Evolutionary conservation across 2,797 vertebrate genomes (phyloP), one percentile per base, ranked within the genome.

Genomic region (Alcedo quadribrachys): DNA sequence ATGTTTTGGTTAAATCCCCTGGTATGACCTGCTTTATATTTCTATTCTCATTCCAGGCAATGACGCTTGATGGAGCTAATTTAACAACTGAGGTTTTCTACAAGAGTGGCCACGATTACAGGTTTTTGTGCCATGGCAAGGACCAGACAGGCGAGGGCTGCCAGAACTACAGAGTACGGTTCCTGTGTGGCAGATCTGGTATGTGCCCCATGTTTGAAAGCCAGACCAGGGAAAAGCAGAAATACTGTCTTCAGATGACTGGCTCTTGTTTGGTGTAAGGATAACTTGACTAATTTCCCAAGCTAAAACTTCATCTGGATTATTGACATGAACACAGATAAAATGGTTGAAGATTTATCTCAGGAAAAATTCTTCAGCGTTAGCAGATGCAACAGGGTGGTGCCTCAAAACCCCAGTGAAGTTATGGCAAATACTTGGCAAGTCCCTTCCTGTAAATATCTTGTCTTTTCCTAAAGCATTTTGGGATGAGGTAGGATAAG

Each of bases 131-230:
- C 96, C 98, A 98, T 0, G 98, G 98, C 96, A 98, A 97, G 81
- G 98, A 98, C 94, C 99, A 98, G 97, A 74, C 90, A 2, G 97
- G 98, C 12, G 96, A 98, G 54, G 96, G 98, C 88, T 99, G 99
- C 96, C 98, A 33, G 81, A 98, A 97, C 98, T 99, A 99, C 98
- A 97, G 97, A 70, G 98, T 99, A 43, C 98, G 99, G 70, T 99
- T 99, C 96, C 98, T 99, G 27, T 99, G 99, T 45, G 98, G 98
- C 78, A 99, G 98, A 95, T 98, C 98, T 6, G 99, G 99, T 99
- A 97, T 2, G 98, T 97, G 51, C 71, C 45, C 51, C n/a, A 1
- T 4, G 15, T 13, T 3, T 11, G 54, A 79, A 73, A 68, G n/a
- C 8, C 35, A 35, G 58, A 25, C 4, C 40, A 50, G 46, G 33